phyloP scores from a whole-genome alignment of 2,797 vertebrate species.

The Acanthis flammea region DNA sequence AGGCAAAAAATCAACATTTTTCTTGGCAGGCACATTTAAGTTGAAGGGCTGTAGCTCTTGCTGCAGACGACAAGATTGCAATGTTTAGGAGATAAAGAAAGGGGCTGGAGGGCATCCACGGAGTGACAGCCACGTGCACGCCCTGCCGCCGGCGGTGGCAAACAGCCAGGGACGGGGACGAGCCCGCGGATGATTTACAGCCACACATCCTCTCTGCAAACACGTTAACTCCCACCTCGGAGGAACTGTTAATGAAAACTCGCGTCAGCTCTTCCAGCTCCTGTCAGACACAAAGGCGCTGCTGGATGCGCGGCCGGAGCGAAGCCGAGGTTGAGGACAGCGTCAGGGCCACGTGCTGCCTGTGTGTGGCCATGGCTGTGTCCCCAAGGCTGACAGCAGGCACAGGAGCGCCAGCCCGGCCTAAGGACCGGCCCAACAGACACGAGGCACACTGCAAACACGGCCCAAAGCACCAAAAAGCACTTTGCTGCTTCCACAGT shows the following conservation, averaged over 20 bases:
- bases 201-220: conserved; percentile 24
- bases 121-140: not conserved
- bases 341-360: rapidly evolving
- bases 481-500: not conserved
- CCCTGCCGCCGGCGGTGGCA: conserved; percentile 25
- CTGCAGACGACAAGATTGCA: conserved; percentile 1
- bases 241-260: conserved; percentile 50
- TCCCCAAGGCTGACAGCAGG: rapidly evolving
- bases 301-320: rapidly evolving
- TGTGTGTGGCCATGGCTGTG: rapidly evolving
- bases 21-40: conserved; percentile 12
- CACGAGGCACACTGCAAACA: rapidly evolving
- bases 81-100: conserved; percentile 19
- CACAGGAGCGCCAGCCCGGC: rapidly evolving
- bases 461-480: not conserved
- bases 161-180: conserved; percentile 17
- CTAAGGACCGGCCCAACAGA: not conserved
- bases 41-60: conserved; percentile 8
- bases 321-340: rapidly evolving
- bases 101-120: not conserved
- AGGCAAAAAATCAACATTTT: not conserved
- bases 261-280: conserved; percentile 5
- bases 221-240: conserved; percentile 47
- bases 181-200: conserved; percentile 58
- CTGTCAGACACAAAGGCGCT: not conserved